These are phyloP conservation scores for Scaptomyza graminum DNA, from an alignment of 1,140 invertebrate species.

Conservation along the genomic window DNA sequence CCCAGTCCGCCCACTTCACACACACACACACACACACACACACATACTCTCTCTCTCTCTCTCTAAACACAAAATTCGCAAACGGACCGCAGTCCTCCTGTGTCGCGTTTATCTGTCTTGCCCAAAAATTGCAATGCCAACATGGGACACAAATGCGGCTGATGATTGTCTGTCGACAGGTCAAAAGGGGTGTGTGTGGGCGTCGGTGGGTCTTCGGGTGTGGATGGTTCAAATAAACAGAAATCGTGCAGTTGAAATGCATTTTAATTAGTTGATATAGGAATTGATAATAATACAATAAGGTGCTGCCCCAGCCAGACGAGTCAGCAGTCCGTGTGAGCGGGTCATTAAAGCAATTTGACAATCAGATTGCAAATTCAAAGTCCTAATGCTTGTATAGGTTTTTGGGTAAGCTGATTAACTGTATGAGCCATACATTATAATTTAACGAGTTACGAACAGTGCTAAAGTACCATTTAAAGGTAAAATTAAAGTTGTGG, in stretches of 20 bases:
- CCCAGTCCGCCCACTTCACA: too few species aligned
- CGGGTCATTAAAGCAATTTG: not conserved
- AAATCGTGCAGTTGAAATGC: constrained; percentile 4
- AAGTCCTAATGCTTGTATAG: constrained; percentile 1
- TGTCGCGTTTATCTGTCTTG: constrained; percentile 9
- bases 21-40: constrained; percentile 17
- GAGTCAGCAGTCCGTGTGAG: too few species aligned
- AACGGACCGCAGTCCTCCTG: not conserved
- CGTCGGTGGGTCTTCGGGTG: not conserved
- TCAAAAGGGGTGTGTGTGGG: constrained; percentile 6
- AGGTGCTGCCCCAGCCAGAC: not conserved
- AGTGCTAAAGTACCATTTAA: too few species aligned
- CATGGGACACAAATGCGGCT: constrained; percentile 51
- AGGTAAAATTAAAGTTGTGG: too few species aligned
- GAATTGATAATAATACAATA: constrained; percentile 2
- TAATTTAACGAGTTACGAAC: too few species aligned
- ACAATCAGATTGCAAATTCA: not conserved
- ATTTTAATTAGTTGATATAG: constrained; percentile 23
- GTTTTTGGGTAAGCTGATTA: too few species aligned
- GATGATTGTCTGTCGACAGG: constrained; percentile 41
- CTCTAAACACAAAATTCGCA: not conserved
- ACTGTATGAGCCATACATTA: too few species aligned
- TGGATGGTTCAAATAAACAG: constrained; percentile 13
- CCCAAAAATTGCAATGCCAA: constrained; percentile 33
- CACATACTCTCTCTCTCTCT: not conserved